A percentile compares a stretch with the other conserved stretches of the same genome.
Evolutionary conservation across 2,888 invertebrate genomes (phyloP).

Genomic region (Agrotis clavis): DNA sequence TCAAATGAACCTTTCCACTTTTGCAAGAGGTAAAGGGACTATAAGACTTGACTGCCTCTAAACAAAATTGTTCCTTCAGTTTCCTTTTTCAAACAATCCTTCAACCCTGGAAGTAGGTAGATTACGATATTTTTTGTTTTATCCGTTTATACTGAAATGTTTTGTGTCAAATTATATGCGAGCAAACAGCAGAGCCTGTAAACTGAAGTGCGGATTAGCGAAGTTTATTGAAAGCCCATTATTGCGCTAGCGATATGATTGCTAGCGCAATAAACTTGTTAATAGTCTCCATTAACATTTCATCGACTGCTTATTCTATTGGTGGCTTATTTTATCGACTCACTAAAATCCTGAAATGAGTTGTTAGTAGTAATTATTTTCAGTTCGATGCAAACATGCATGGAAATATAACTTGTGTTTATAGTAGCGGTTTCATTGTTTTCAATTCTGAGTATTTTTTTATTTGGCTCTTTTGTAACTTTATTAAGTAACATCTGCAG

Average conservation of each 20-base stretch:
- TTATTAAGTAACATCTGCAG: slow-evolving; percentile 3
- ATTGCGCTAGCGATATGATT: neutral
- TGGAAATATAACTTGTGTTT: slow-evolving; percentile 12
- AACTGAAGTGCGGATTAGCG: neutral
- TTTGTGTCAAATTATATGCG: neutral
- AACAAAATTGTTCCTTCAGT: no score
- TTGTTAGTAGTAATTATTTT: slow-evolving; percentile 29
- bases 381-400: slow-evolving; percentile 12
- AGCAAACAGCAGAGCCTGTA: neutral
- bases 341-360: slow-evolving; percentile 8
- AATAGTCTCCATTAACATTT: slow-evolving; percentile 5
- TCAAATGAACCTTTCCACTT: no score
- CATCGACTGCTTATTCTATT: neutral
- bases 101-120: no score
- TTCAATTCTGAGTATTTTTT: neutral
- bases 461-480: neutral
- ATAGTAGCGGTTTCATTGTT: slow-evolving; percentile 25
- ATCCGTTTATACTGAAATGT: neutral
- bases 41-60: no score
- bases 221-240: slow-evolving; percentile 17
- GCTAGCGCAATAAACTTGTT: no score
- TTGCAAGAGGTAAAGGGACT: no score
- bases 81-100: no score
- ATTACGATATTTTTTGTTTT: neutral
- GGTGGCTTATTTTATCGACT: slow-evolving; percentile 1